Evolutionary conservation across 2,797 vertebrate genomes (phyloP).

Genomic region (Neostethus bicornis): DNA sequence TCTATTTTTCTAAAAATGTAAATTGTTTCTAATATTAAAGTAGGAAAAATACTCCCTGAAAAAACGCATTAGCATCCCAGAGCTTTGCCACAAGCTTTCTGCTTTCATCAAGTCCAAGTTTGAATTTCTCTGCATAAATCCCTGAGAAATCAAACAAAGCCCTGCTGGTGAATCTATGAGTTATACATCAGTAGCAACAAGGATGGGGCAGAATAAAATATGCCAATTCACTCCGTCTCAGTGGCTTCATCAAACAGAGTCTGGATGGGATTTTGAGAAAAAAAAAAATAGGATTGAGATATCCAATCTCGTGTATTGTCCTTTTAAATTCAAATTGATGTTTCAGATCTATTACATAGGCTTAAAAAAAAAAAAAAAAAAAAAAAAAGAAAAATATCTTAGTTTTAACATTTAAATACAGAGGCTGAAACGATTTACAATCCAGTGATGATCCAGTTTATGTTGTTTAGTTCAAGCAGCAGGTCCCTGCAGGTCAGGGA

Average conservation of each 20-base stretch:
- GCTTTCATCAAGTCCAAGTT: slow-evolving; percentile 73
- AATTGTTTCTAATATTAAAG: slow-evolving; percentile 44
- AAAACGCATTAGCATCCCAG: slow-evolving; percentile 59
- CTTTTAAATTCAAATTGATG: neutral
- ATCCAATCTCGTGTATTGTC: slow-evolving; percentile 41
- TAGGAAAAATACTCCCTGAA: neutral
- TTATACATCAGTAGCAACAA: slow-evolving; percentile 71
- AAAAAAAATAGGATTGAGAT: slow-evolving; percentile 42
- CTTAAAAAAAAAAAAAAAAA: neutral
- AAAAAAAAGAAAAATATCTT: too few relatives aligned
- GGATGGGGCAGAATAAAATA: slow-evolving; percentile 64
- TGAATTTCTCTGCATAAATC: slow-evolving; percentile 73
- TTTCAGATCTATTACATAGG: neutral
- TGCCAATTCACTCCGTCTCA: slow-evolving; percentile 65
- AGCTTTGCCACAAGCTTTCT: slow-evolving; percentile 61
- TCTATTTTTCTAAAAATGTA: slow-evolving; percentile 35
- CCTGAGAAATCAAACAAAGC: slow-evolving; percentile 78
- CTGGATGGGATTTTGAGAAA: slow-evolving; percentile 67
- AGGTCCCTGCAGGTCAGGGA: too few relatives aligned
- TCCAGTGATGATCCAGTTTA: too few relatives aligned
- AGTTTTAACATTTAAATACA: too few relatives aligned
- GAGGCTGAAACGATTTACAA: neutral
- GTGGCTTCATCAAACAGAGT: slow-evolving; percentile 50
- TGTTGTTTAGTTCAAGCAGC: slow-evolving; percentile 8
- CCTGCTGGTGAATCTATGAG: slow-evolving; percentile 71